Evolutionary conservation across 2,113 vertebrate species (phyloP).

Genomic region (Oreotragus oreotragus): DNA sequence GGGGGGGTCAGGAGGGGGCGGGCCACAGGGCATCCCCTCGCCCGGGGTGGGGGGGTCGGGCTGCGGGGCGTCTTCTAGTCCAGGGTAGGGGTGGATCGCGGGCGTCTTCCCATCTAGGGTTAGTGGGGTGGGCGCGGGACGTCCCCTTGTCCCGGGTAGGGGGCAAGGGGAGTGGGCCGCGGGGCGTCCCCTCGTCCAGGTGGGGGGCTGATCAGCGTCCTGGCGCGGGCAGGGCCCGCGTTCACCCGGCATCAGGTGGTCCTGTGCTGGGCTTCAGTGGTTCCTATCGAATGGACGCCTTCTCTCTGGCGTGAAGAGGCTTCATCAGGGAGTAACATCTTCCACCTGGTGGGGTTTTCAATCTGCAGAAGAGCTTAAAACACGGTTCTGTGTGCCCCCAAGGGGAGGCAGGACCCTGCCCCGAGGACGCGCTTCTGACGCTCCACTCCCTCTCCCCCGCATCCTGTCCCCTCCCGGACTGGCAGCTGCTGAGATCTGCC

Average conservation of each 20-base stretch:
- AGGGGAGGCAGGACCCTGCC: not conserved
- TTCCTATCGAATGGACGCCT: not conserved
- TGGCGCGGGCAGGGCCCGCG: accelerated
- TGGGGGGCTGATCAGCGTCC: not conserved
- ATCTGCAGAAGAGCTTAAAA: too few relatives aligned
- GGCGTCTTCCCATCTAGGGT: too few relatives aligned
- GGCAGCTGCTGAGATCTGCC: not conserved
- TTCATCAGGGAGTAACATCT: not conserved
- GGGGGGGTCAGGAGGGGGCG: too few relatives aligned
- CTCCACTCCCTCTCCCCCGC: accelerated
- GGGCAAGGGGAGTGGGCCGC: too few relatives aligned
- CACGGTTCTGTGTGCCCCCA: not conserved
- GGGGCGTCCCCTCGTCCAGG: accelerated
- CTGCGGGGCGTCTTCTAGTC: too few relatives aligned
- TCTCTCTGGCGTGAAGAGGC: not conserved
- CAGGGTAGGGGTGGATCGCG: too few relatives aligned
- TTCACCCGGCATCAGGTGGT: accelerated
- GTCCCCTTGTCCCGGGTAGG: too few relatives aligned
- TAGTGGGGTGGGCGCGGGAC: too few relatives aligned
- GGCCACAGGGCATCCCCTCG: too few relatives aligned
- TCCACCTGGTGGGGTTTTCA: not conserved
- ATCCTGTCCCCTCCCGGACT: not conserved
- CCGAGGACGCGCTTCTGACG: accelerated
- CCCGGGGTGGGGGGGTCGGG: too few relatives aligned
- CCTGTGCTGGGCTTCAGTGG: not conserved